These are phyloP conservation scores for Sarcophilus harrisii DNA, from an alignment of 2,797 vertebrate genomes.

Conservation along the genomic window DNA sequence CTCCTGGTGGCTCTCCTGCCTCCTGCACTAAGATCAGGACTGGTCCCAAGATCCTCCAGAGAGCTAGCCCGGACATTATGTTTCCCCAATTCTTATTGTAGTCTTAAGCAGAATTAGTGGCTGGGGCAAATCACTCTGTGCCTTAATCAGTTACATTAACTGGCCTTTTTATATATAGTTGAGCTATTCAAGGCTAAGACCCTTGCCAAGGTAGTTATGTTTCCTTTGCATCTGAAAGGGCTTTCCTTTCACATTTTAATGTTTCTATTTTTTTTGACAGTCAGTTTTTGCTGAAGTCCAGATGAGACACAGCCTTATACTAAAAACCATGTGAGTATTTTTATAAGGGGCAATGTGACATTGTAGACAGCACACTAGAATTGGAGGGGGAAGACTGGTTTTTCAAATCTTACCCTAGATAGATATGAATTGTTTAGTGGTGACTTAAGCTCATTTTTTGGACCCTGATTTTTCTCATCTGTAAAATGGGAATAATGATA, in stretches of 20 bases:
- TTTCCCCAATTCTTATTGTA: not conserved
- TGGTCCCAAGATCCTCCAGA: too few relatives aligned
- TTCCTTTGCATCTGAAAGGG: not conserved
- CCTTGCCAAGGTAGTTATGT: not conserved
- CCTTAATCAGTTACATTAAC: not conserved
- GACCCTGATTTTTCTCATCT: slow-evolving; percentile 21
- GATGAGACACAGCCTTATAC: not conserved
- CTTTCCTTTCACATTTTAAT: not conserved
- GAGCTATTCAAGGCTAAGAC: not conserved
- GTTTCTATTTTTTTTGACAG: not conserved
- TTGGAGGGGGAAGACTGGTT: not conserved
- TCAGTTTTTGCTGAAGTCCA: not conserved
- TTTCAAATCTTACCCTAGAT: not conserved
- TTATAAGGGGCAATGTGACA: not conserved
- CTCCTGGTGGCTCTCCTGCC: too few relatives aligned
- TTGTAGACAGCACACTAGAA: not conserved
- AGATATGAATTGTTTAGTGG: not conserved
- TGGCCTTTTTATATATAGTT: not conserved
- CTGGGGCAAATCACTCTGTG: not conserved
- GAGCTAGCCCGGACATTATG: not conserved
- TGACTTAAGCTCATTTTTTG: not conserved
- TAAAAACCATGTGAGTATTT: not conserved
- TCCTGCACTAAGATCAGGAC: too few relatives aligned
- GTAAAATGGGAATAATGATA: slow-evolving; percentile 12
- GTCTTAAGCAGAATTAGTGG: not conserved